phyloP scores from a whole-genome alignment of 2,113 vertebrate genomes.

The Struthidea cinerea region DNA sequence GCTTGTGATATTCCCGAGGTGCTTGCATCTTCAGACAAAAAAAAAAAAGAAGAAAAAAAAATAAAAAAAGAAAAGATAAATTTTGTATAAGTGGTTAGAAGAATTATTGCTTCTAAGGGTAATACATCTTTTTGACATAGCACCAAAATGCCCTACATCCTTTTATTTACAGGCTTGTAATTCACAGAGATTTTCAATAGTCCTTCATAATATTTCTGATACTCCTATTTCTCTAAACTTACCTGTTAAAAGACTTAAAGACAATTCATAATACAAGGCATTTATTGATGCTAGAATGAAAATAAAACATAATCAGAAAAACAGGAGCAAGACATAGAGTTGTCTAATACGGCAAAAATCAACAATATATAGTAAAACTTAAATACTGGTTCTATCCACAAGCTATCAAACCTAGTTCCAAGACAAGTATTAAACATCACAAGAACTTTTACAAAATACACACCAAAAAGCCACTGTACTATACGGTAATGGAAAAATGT shows the following conservation, averaged over 20 bases:
- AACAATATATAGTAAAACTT: not conserved
- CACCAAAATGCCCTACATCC: not conserved
- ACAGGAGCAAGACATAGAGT: not conserved
- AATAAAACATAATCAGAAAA: not conserved
- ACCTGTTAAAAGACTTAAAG: not conserved
- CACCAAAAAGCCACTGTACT: not conserved
- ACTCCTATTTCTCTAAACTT: not conserved
- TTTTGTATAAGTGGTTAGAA: not conserved
- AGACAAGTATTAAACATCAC: not conserved
- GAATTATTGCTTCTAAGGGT: not conserved
- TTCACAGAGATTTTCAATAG: not conserved
- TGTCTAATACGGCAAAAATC: not conserved
- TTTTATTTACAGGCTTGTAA: not conserved
- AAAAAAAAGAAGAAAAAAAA: not conserved
- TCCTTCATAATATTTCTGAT: not conserved
- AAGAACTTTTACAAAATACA: not conserved
- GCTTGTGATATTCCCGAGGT: not conserved
- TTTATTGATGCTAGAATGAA: not conserved
- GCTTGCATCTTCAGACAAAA: not conserved
- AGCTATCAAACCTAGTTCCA: not conserved
- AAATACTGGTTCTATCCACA: not conserved
- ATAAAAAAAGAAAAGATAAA: not conserved
- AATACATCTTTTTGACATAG: not conserved
- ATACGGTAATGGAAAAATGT: not conserved
- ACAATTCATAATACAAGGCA: not conserved